phyloP scores from a whole-genome alignment of 2,888 invertebrate species.

The Latrodectus elegans region DNA sequence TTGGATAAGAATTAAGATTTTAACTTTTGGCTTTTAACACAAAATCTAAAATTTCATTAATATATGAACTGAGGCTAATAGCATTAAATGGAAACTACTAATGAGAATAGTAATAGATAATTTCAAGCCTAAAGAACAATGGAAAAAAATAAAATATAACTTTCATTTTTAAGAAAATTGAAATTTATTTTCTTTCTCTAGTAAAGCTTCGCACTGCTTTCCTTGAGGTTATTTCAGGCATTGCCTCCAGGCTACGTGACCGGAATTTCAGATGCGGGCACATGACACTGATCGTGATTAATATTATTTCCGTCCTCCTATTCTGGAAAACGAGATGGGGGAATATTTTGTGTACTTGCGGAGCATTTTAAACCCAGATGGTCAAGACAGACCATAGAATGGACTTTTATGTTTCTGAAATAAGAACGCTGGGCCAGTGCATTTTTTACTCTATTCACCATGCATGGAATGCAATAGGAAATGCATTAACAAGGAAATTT shows the following conservation, averaged over 20 bases:
- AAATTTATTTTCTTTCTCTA: too few relatives aligned
- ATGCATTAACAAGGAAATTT: not conserved
- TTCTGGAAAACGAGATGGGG: not conserved
- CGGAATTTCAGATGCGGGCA: constrained; percentile 8
- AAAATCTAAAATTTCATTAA: too few relatives aligned
- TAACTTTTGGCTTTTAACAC: too few relatives aligned
- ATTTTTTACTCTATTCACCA: not conserved
- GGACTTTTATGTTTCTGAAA: not conserved
- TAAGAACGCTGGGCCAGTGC: constrained; percentile 1
- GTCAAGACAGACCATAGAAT: constrained; percentile 3
- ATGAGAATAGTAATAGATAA: too few relatives aligned
- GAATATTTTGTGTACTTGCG: constrained; percentile 4
- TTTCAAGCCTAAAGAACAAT: too few relatives aligned
- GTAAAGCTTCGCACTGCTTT: not conserved
- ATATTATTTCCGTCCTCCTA: not conserved
- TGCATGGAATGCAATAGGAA: not conserved
- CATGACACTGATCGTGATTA: constrained; percentile 25
- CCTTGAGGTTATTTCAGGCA: not conserved
- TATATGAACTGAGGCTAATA: too few relatives aligned
- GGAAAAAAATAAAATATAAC: too few relatives aligned
- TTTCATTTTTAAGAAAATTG: too few relatives aligned
- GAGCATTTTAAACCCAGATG: constrained; percentile 19
- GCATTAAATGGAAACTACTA: too few relatives aligned
- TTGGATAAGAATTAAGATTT: too few relatives aligned
- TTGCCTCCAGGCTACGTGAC: constrained; percentile 17